phyloP scores from a whole-genome alignment of 2,113 vertebrate species.

The Leptocoma aspasia region DNA sequence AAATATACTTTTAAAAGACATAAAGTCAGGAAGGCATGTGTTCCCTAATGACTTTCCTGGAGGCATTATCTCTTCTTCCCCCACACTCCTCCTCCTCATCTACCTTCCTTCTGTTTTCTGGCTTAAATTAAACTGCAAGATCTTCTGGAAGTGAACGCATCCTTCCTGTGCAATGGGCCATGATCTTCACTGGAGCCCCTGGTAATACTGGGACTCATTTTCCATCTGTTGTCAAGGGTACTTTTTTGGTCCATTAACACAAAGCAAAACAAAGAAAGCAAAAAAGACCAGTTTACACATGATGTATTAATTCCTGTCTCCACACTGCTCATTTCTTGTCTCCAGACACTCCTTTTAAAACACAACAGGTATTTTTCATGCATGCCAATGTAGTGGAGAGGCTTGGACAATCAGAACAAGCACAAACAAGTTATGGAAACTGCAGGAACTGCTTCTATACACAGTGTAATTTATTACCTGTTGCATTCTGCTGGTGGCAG shows the following conservation, averaged over 20 bases:
- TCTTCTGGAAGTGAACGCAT: not conserved
- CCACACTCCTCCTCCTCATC: not conserved
- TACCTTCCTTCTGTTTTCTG: constrained; percentile 59
- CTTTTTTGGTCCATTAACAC: not conserved
- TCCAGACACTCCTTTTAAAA: not conserved
- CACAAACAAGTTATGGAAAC: not conserved
- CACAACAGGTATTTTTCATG: not conserved
- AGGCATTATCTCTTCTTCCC: constrained; percentile 13
- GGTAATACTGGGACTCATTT: not conserved
- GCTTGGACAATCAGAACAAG: not conserved
- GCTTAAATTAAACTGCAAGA: constrained; percentile 27
- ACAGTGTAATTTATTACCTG: not conserved
- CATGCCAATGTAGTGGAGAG: not conserved
- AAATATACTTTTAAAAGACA: constrained; percentile 19
- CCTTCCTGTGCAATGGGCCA: constrained; percentile 50
- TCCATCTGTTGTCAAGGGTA: constrained; percentile 43
- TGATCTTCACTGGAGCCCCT: constrained; percentile 2
- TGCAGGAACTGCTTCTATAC: not conserved
- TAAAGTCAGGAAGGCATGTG: not conserved
- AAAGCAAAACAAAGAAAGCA: not conserved
- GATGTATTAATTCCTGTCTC: not conserved
- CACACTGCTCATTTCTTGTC: not conserved
- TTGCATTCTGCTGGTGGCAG: constrained; percentile 5
- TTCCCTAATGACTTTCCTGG: constrained; percentile 55
- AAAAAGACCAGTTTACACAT: not conserved